These are phyloP conservation scores for Emmelina monodactyla DNA, from an alignment of 2,888 invertebrate species.

Conservation along the genomic window DNA sequence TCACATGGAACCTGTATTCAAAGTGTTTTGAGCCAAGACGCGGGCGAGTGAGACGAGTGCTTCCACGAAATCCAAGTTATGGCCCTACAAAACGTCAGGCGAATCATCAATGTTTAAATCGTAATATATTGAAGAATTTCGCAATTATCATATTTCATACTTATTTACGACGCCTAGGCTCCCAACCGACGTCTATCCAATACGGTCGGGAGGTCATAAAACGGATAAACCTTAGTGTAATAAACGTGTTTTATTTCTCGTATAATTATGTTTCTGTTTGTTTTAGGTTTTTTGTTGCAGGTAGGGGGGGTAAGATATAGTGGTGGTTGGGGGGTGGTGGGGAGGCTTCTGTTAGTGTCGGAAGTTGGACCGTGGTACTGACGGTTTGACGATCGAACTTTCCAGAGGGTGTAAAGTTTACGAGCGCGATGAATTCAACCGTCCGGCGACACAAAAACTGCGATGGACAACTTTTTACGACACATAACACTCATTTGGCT, in stretches of 20 bases:
- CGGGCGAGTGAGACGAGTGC: slow-evolving; percentile 13
- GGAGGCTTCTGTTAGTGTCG: slow-evolving; percentile 9
- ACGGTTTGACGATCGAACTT: slow-evolving; percentile 2
- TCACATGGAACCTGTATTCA: slow-evolving; percentile 21
- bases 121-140: slow-evolving; percentile 65
- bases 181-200: slow-evolving; percentile 52
- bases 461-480: slow-evolving; percentile 27
- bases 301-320: slow-evolving; percentile 15
- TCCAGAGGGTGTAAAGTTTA: slow-evolving; percentile 20
- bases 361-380: slow-evolving; percentile 8
- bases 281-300: slow-evolving; percentile 29
- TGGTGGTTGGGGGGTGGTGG: slow-evolving; percentile 1
- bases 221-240: slow-evolving; percentile 42
- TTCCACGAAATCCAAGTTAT: slow-evolving; percentile 57
- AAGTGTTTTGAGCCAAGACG: neutral
- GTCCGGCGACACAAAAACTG: neutral
- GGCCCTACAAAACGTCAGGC: slow-evolving; percentile 58
- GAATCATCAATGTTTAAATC: slow-evolving; percentile 64
- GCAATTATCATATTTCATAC: slow-evolving; percentile 67
- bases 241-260: slow-evolving; percentile 53
- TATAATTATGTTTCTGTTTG: slow-evolving; percentile 50
- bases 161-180: slow-evolving; percentile 63
- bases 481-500: slow-evolving; percentile 28
- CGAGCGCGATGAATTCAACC: slow-evolving; percentile 24
- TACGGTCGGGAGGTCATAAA: slow-evolving; percentile 51